phyloP scores from a whole-genome alignment of 2,888 invertebrate species.

The Omphaloscelis lunosa region DNA sequence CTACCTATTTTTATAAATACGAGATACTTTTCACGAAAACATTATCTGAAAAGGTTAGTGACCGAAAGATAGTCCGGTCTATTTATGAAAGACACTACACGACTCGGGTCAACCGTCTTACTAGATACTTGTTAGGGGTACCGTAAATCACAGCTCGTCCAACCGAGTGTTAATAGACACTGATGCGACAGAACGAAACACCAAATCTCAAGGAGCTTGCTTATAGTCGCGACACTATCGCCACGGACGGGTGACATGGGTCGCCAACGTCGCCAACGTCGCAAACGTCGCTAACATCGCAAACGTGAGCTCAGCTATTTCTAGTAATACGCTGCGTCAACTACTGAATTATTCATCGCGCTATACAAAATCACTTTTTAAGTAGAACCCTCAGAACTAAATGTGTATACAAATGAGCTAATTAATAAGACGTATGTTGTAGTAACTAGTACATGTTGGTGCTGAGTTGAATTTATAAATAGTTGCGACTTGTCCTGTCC shows the following conservation, averaged over 20 bases:
- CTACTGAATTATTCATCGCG: conserved; percentile 74
- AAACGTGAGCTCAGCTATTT: conserved; percentile 58
- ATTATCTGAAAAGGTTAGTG: background rate
- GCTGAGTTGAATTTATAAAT: conserved; percentile 30
- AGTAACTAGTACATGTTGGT: conserved; percentile 13
- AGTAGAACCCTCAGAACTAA: conserved; percentile 56
- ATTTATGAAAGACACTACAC: background rate
- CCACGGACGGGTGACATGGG: conserved; percentile 63
- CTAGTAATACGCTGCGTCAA: conserved; percentile 61
- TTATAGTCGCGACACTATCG: conserved; percentile 46
- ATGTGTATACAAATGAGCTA: conserved; percentile 57
- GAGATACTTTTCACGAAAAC: background rate
- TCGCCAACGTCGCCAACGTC: conserved; percentile 38
- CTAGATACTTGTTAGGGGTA: conserved; percentile 7
- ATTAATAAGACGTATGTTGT: conserved; percentile 55
- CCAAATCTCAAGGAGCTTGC: conserved; percentile 52
- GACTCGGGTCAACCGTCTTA: background rate
- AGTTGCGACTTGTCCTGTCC: background rate
- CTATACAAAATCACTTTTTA: conserved; percentile 68
- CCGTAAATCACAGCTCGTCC: conserved; percentile 44
- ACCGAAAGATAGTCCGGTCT: background rate
- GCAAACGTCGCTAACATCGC: conserved; percentile 5
- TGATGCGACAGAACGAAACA: conserved; percentile 53
- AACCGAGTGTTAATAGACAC: conserved; percentile 61
- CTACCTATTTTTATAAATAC: background rate